Percentiles rank a stretch among this genome's conserved stretches.
Evolutionary conservation across 2,113 vertebrate species (phyloP).

Genomic region (Callionymus lyra): DNA sequence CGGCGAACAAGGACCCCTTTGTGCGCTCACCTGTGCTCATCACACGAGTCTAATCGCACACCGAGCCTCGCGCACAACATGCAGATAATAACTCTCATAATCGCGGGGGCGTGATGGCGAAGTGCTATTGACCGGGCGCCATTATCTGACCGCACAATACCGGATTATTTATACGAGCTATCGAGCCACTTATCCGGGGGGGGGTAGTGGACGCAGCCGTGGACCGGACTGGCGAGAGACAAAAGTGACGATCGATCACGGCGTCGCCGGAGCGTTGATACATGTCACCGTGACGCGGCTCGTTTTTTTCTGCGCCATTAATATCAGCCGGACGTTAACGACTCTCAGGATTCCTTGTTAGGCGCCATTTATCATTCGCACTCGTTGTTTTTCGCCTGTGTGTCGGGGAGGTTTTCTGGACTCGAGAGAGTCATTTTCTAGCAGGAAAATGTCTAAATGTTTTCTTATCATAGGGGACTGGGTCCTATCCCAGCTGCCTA

Average conservation of each 20-base stretch:
- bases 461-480: too few species aligned
- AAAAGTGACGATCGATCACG: slow-evolving; percentile 22
- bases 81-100: slow-evolving; percentile 51
- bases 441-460: too few species aligned
- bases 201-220: slow-evolving; percentile 5
- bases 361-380: too few species aligned
- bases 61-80: slow-evolving; percentile 8
- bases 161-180: slow-evolving; percentile 48
- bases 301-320: too few species aligned
- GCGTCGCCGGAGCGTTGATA: too few species aligned
- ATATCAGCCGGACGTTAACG: too few species aligned
- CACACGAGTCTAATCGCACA: slow-evolving; percentile 20
- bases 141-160: slow-evolving; percentile 50
- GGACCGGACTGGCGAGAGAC: slow-evolving; percentile 10
- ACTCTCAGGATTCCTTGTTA: too few species aligned
- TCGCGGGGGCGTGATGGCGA: slow-evolving; percentile 33
- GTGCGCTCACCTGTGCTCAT: slow-evolving; percentile 36
- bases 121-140: slow-evolving; percentile 7
- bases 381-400: too few species aligned
- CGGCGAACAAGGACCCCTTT: slow-evolving; percentile 23
- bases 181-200: slow-evolving; percentile 46
- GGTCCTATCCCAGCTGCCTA: too few species aligned
- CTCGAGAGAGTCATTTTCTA: too few species aligned
- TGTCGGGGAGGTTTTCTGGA: too few species aligned
- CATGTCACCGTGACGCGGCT: too few species aligned